These are phyloP conservation scores for Salmo trutta DNA, from an alignment of 2,797 vertebrate genomes.

Conservation along the genomic window DNA sequence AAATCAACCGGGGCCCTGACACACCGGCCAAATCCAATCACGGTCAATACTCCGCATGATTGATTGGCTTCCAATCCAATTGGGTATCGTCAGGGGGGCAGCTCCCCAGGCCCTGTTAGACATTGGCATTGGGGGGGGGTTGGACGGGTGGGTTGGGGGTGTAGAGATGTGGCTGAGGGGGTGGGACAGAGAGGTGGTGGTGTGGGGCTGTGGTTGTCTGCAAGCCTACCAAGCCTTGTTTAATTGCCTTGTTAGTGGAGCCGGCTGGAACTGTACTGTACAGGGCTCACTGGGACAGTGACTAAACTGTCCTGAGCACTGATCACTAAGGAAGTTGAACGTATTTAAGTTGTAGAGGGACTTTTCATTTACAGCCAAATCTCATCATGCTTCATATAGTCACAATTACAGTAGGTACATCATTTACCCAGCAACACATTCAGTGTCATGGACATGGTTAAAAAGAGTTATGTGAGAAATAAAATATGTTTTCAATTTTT, in stretches of 20 bases:
- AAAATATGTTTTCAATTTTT: no score
- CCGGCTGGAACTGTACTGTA: constrained; percentile 21
- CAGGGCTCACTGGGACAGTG: constrained; percentile 22
- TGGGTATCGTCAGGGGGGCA: constrained; percentile 38
- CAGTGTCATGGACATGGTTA: background rate
- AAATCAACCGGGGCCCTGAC: constrained; percentile 65
- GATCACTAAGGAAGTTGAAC: background rate
- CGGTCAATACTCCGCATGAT: constrained; percentile 66
- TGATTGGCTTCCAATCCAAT: constrained; percentile 68
- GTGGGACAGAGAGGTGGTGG: constrained; percentile 12
- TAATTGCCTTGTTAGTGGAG: constrained; percentile 55
- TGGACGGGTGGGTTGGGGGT: constrained; percentile 6
- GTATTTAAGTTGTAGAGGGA: background rate
- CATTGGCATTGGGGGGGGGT: constrained; percentile 53
- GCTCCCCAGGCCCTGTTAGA: constrained; percentile 57
- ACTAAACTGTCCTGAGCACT: background rate
- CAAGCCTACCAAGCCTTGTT: constrained; percentile 43
- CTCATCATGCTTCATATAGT: background rate
- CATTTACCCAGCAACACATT: background rate
- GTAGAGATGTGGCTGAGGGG: constrained; percentile 14
- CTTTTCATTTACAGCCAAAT: background rate
- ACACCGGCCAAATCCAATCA: constrained; percentile 69
- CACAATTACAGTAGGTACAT: background rate
- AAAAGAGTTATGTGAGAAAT: background rate
- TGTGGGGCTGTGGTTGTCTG: constrained; percentile 7